phyloP scores from a whole-genome alignment of 2,888 invertebrate species.

The Phania funesta region DNA sequence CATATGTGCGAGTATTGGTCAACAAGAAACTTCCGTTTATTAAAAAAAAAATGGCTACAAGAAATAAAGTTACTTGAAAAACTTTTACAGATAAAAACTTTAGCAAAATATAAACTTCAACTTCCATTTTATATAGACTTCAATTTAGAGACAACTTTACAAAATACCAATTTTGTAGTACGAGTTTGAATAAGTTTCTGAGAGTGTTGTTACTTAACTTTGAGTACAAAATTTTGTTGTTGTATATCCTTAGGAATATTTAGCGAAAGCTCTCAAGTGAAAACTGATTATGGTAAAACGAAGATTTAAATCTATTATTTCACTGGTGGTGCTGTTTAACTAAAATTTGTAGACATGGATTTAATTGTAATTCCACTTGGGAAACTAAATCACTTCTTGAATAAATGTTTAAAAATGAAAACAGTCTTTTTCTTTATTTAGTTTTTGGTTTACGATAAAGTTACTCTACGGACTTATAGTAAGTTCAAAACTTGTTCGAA shows the following conservation, averaged over 20 bases:
- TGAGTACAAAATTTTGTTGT: slow-evolving; percentile 63
- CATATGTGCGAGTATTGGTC: slow-evolving; percentile 54
- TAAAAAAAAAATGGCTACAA: slow-evolving; percentile 15
- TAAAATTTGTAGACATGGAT: too few relatives aligned
- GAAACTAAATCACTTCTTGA: too few relatives aligned
- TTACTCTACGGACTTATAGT: too few relatives aligned
- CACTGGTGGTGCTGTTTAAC: too few relatives aligned
- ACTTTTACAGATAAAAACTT: slow-evolving; percentile 46
- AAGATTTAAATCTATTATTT: too few relatives aligned
- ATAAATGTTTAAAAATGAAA: too few relatives aligned
- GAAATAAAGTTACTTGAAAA: slow-evolving; percentile 41
- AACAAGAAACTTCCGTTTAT: slow-evolving; percentile 49
- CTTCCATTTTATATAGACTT: not conserved
- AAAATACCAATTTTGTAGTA: slow-evolving; percentile 11
- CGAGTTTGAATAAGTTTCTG: slow-evolving; percentile 14
- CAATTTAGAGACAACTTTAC: not conserved
- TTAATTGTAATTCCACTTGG: too few relatives aligned
- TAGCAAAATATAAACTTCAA: slow-evolving; percentile 36
- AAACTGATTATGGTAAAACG: not conserved
- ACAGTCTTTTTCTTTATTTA: too few relatives aligned
- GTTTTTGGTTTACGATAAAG: too few relatives aligned
- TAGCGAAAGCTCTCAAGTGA: not conserved
- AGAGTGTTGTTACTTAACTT: slow-evolving; percentile 32
- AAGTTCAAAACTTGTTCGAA: too few relatives aligned
- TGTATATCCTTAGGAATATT: not conserved